phyloP scores from a whole-genome alignment of 35 echinoderm and acorn worm species.

The Eucidaris tribuloides region DNA sequence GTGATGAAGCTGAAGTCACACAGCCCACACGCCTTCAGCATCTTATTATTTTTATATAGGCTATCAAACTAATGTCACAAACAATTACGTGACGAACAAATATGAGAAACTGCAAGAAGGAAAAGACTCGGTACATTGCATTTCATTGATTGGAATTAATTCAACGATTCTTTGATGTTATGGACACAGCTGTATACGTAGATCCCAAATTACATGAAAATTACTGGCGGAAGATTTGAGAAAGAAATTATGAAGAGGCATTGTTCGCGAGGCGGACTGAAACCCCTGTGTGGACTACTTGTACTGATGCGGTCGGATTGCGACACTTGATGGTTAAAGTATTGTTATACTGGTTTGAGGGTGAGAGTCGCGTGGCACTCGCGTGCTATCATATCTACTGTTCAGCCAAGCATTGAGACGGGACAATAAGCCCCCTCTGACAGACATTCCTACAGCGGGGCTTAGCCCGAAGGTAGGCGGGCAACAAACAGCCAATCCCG shows the following conservation, averaged over 20 bases:
- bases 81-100: too few species aligned
- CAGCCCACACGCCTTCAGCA: too few species aligned
- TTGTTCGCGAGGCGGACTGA: not conserved
- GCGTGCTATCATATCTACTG: not conserved
- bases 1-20: too few species aligned
- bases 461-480: not conserved
- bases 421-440: not conserved
- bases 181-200: not conserved
- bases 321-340: not conserved
- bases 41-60: too few species aligned
- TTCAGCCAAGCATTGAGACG: not conserved
- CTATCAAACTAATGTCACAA: too few species aligned
- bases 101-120: too few species aligned
- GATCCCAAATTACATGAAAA: not conserved
- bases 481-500: slow-evolving; percentile 27
- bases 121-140: not conserved
- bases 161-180: not conserved
- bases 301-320: not conserved
- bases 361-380: not conserved
- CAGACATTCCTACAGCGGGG: slow-evolving; percentile 15
- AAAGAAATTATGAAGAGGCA: too few species aligned
- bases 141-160: not conserved
- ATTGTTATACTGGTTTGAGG: not conserved
- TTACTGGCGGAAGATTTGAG: too few species aligned
- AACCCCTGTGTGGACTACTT: not conserved